Base-by-base conservation (phyloP, 2,888 invertebrate genomes). In the Thalpophila matura region DNA sequence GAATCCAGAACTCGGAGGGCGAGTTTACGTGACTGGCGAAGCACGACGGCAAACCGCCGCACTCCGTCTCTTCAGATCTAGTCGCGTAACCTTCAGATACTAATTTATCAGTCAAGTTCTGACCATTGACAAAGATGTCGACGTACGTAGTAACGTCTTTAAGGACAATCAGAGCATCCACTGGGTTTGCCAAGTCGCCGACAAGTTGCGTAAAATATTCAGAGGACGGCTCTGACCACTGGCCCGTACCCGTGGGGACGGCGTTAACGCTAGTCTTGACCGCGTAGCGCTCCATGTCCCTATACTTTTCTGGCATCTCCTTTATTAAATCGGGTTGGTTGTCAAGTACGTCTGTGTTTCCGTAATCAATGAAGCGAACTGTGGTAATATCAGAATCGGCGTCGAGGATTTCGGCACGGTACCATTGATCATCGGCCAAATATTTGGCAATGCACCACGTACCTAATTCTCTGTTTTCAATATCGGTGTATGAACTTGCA, bases 391-490 rank as follows among this genome's bases (percentile, higher is more conserved):
- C 97, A 5, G 96, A 95, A 69, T 97, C 97, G 0, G 97, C 96
- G 85, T 98, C 98, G 37, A 99, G 96, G 7, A 99, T 97, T 84
- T 97, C 97, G 0, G 99, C 99, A 60, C 99, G 96, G 89, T 99
- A 99, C 99, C 99, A 99, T 70, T 96, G 96, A 37, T 97, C 97
- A 85, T 99, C 98, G 1, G 96, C 97, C 0, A 97, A 96, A 87
- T 98, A 99, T 82, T 97, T 96, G 0, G 99, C 98, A 46, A 97
- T 95, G 78, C 97, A 98, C 0, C 96, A 82, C 0, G 96, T 95
- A 6, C 97, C 96, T 57, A 96, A 92, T 43, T 96, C 96, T 1
- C 96, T 95, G 54, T 88, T 96, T 57, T 95, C 95, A 9, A 97
- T 86, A 33, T 96, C 94, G 0, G 95, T 85, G 84, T 96, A 95